Conservation (phyloP, 2,888 invertebrate species). For the Tetragonisca angustula region DNA sequence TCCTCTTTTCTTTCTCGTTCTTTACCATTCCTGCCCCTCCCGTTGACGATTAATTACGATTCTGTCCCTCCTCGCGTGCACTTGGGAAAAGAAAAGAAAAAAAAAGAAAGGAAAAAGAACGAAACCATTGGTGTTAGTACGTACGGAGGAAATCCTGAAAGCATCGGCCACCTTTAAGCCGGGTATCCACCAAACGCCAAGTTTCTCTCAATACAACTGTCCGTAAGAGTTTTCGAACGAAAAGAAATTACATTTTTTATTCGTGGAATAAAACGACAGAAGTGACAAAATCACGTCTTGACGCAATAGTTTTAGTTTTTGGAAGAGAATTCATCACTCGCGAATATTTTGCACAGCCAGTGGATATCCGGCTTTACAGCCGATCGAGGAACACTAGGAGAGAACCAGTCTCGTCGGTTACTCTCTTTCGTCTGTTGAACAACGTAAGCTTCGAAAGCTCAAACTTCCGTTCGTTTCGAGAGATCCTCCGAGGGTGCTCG, state of each 20-base stretch:
- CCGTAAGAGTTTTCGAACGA: background rate
- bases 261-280: no score
- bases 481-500: constrained; percentile 39
- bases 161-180: background rate
- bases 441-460: background rate
- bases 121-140: background rate
- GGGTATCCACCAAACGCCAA: background rate
- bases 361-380: background rate
- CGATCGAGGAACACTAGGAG: background rate
- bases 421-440: background rate
- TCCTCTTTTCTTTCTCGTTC: background rate
- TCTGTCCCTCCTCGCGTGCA: background rate
- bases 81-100: background rate
- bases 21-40: background rate
- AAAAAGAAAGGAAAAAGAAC: background rate
- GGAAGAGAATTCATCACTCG: no score
- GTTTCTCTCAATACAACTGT: no score
- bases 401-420: constrained; percentile 24
- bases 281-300: no score
- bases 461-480: constrained; percentile 20
- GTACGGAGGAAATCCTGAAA: constrained; percentile 4
- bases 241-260: no score
- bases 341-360: background rate
- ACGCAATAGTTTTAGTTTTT: no score
- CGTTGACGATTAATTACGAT: background rate